These are phyloP conservation scores for Colletes latitarsis DNA, from an alignment of 1,140 invertebrate species.

Conservation along the genomic window DNA sequence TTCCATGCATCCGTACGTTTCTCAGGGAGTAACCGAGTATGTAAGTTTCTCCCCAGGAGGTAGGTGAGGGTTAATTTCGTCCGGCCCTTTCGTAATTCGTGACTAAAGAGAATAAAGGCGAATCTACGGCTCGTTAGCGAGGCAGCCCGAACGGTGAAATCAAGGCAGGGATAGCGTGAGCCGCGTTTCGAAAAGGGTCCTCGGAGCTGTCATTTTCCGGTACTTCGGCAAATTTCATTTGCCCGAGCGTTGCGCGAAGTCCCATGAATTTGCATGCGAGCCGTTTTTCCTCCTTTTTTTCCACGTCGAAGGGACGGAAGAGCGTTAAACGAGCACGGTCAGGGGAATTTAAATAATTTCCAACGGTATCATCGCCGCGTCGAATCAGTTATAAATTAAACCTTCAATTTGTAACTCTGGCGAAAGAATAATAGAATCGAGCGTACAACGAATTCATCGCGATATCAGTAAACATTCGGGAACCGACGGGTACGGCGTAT, in stretches of 20 bases:
- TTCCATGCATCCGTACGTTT: not conserved
- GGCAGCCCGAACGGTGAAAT: conserved; percentile 35
- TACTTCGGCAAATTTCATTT: conserved; percentile 69
- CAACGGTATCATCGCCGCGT: not conserved
- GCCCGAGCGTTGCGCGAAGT: conserved; percentile 2
- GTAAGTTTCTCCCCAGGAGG: conserved; percentile 21
- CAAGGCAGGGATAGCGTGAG: conserved; percentile 9
- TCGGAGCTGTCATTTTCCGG: conserved; percentile 62
- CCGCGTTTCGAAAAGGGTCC: conserved; percentile 38
- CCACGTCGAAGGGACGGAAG: not conserved
- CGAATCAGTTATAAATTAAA: not conserved
- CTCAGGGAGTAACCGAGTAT: not conserved
- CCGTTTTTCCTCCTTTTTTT: not conserved
- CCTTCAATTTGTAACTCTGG: not conserved
- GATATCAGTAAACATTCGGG: conserved; percentile 10
- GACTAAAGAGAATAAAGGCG: conserved; percentile 56
- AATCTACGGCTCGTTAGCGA: conserved; percentile 66
- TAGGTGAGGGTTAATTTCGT: conserved; percentile 54
- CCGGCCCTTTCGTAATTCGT: conserved; percentile 45
- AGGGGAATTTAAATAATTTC: conserved; percentile 14
- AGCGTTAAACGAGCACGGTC: not conserved
- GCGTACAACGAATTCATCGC: conserved; percentile 9
- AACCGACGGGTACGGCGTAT: too few relatives aligned
- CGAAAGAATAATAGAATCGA: not conserved
- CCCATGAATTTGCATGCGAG: conserved; percentile 9